Evolutionary conservation across 2,888 invertebrate species (phyloP), one percentile per base, ranked within the genome.

Genomic region (Subacronicta megacephala): DNA sequence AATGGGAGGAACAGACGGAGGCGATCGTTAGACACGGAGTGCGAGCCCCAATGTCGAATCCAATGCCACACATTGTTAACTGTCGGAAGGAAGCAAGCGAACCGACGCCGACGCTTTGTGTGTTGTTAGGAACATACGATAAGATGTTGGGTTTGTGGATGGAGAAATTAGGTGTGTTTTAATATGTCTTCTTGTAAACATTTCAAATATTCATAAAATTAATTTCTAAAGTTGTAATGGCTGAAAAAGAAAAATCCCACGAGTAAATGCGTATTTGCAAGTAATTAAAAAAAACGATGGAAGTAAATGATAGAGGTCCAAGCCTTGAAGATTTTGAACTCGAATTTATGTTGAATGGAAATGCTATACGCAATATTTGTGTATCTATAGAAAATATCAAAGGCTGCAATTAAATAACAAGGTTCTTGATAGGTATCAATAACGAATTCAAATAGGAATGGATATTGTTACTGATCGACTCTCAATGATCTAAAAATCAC

Each of bases 1-100:
- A 92, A 92, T 92, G 89, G 90, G 88, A 92, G 92, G 92, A 92
- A 92, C 90, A 71, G 67, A 63, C 87, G 81, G 75, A 78, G 84
- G 82, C 79, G 87, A 86, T 92, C 85, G 89, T 90, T 88, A 91
- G 93, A 92, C 88, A 92, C 90, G 88, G 78, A 75, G 78, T 69
- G 67, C 83, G 84, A 80, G 74, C 83, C 81, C 90, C 92, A 93
- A 93, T 92, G 92, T 91, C 92, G 91, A 85, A 78, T 81, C 86
- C 93, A 93, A 93, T 93, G 93, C 92, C 93, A 86, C 77, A 87
- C 90, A 93, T 93, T 92, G 92, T 93, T 90, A 78, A 62, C 63
- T 79, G 82, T 87, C 88, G 90, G 92, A 92, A 92, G 93, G 92
- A 93, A 93, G 88, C 87, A 69, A 81, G 65, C 78, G 72, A 81